Evolutionary conservation across 2,888 invertebrate species (phyloP).

Genomic region (Thera obeliscata): DNA sequence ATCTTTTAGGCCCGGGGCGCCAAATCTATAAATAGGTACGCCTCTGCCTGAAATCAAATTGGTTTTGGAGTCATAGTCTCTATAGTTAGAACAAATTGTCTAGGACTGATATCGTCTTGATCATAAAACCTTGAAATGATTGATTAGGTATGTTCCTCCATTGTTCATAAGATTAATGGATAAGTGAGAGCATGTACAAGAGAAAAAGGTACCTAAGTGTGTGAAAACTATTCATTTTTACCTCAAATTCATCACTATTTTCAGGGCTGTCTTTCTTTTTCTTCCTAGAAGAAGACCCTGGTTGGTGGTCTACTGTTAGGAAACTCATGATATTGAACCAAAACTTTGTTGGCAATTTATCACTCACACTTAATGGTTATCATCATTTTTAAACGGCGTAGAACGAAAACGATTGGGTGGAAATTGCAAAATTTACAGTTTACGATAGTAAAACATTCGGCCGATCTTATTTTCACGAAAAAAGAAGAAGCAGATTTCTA

Average conservation of each 20-base stretch:
- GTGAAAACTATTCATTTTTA: conserved; percentile 37
- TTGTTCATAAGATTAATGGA: neutral
- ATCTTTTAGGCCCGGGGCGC: no score
- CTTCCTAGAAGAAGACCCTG: conserved; percentile 53
- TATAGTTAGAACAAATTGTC: no score
- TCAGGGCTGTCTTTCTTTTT: conserved; percentile 54
- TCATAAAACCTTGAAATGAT: neutral
- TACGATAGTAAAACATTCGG: no score
- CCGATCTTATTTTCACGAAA: no score
- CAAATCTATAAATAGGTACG: no score
- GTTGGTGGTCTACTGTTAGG: conserved; percentile 60
- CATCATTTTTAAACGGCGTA: neutral
- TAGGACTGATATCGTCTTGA: no score
- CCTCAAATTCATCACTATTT: conserved; percentile 72
- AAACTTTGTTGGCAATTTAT: neutral
- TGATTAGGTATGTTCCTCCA: neutral
- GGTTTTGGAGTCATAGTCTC: no score
- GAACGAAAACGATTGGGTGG: neutral
- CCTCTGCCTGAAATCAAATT: conserved; percentile 81
- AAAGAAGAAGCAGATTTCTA: no score
- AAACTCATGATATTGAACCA: conserved; percentile 59
- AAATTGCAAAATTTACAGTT: neutral
- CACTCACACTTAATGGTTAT: neutral
- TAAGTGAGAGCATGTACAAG: neutral
- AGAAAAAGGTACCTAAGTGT: neutral